Base-by-base conservation (phyloP, 1,140 invertebrate genomes). In the Habropoda laboriosa region DNA sequence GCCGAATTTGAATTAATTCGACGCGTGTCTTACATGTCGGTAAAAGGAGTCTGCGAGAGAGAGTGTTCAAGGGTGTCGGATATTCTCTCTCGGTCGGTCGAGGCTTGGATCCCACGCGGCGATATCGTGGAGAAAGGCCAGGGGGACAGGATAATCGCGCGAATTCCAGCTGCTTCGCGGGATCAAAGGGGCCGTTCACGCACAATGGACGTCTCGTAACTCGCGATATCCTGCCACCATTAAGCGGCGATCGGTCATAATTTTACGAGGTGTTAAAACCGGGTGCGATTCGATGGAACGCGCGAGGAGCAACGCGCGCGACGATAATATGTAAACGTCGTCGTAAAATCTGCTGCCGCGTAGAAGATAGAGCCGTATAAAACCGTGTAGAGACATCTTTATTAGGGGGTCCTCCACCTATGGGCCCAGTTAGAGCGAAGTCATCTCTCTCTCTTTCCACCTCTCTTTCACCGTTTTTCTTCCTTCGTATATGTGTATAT, bases 211-310 rank as follows among this genome's bases (percentile, higher is more conserved):
- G 71, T 53, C 85, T 63, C 64, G 64, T 83, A 86, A 82, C 49
- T 83, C 68, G 76, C 73, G 63, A 78, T 75, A 79, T 76, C 51
- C 63, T 35, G 66, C 27, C 66, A 73, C 75, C 71, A 80, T 82
- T 88, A 88, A 53, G 63, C 75, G 66, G 24, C 70, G 80, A 88
- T 86, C 64, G 67, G 74, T 87, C 80, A 83, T 82, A 88, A 88
- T 83, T 86, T 87, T 87, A 88, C 80, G 86, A 87, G 71, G 86
- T 87, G 86, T 87, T 86, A 87, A 86, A 84, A 87, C 81, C 73
- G 58, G 63, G 84, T 86, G 76, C 79, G 76, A 87, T 87, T 76
- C 53, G 77, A 1, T 75, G 53, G 78, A 74, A 77, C 47, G 24
- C 35, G 42, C 27, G n/a, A n/a, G 35, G 47, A 7, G 58, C 8